phyloP scores from a whole-genome alignment of 2,797 vertebrate genomes.

The Acrossocheilus wenchowensis region DNA sequence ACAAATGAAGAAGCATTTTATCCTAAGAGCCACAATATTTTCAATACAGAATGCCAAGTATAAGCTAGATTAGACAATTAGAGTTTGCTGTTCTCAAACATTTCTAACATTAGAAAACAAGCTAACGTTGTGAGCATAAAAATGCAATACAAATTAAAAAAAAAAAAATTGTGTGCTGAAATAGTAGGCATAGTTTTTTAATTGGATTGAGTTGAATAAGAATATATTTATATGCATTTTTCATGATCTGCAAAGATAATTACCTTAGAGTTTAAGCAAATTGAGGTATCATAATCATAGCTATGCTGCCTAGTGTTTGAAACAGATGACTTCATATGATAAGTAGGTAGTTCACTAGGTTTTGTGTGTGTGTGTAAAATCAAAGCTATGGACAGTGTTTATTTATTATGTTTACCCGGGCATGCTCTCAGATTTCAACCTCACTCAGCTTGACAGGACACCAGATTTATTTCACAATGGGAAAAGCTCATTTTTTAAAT shows the following conservation, averaged over 20 bases:
- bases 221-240: background rate
- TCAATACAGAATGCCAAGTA: background rate
- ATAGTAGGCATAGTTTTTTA: background rate
- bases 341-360: background rate
- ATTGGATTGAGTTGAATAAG: background rate
- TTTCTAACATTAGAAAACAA: background rate
- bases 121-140: background rate
- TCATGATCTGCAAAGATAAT: background rate
- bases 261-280: background rate
- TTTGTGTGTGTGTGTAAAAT: background rate
- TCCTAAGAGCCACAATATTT: background rate
- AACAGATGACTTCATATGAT: background rate
- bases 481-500: conserved; percentile 18
- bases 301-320: background rate
- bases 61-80: background rate
- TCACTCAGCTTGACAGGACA: conserved; percentile 20
- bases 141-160: background rate
- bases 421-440: conserved; percentile 1
- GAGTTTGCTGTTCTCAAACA: background rate
- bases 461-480: conserved; percentile 33
- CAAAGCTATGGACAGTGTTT: background rate
- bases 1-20: background rate
- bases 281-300: background rate
- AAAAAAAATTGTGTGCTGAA: no score
- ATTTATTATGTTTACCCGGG: conserved; percentile 14